A percentile compares a stretch with the other conserved stretches of the same genome.
Conservation (phyloP, 1,140 invertebrate genomes). For the Platorchestia sp. region DNA sequence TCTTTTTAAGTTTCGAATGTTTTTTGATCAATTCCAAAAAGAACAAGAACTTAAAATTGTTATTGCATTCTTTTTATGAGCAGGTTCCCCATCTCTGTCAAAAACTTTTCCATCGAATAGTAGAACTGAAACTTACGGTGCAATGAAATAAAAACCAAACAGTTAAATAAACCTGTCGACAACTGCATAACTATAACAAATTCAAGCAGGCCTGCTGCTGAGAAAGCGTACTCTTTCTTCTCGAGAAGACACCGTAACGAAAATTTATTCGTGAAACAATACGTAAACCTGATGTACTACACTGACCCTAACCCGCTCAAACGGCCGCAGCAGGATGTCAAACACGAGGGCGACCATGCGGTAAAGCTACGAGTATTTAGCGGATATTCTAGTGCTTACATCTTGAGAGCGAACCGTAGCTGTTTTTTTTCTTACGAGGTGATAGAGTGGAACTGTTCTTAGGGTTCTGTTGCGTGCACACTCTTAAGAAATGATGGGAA, state of each 20-base stretch:
- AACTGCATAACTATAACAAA: too few species aligned
- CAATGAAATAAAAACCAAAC: too few species aligned
- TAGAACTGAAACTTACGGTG: too few species aligned
- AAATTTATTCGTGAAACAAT: not conserved
- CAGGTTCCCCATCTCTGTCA: too few species aligned
- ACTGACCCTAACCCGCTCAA: conserved; percentile 17
- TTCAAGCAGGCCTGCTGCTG: not conserved
- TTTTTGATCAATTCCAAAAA: too few species aligned
- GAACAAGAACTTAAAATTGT: too few species aligned
- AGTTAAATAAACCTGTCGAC: too few species aligned
- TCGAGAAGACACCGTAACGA: not conserved
- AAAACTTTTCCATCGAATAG: too few species aligned
- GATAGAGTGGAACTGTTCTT: not conserved
- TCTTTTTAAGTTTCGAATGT: too few species aligned
- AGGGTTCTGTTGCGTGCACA: not conserved
- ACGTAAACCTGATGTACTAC: not conserved
- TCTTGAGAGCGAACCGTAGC: not conserved
- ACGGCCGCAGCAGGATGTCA: not conserved
- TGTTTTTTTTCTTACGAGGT: not conserved
- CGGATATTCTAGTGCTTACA: not conserved
- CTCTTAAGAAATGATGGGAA: not conserved
- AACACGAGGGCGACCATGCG: not conserved
- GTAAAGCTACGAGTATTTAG: conserved; percentile 22
- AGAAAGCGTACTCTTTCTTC: not conserved
- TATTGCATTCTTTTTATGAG: too few species aligned